These are phyloP conservation scores for Callosobruchus maculatus DNA, from an alignment of 2,888 invertebrate genomes.

Conservation along the genomic window DNA sequence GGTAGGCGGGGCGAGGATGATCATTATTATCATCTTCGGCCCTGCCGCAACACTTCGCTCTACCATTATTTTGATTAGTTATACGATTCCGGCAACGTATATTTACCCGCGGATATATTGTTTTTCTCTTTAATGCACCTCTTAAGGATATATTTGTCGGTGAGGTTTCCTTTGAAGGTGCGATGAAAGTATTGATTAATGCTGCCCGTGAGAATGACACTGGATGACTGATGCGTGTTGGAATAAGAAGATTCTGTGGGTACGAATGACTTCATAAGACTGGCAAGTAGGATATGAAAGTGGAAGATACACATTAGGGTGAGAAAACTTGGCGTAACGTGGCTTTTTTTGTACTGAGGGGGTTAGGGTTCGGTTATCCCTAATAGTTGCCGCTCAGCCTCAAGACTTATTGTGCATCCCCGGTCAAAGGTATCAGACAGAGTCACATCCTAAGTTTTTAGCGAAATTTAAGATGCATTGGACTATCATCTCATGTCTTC, in stretches of 20 bases:
- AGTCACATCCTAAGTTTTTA: too few relatives aligned
- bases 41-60: not conserved
- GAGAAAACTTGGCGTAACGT: too few relatives aligned
- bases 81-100: not conserved
- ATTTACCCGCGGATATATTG: not conserved
- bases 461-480: too few relatives aligned
- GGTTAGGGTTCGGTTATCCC: too few relatives aligned
- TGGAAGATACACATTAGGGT: too few relatives aligned
- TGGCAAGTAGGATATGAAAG: too few relatives aligned
- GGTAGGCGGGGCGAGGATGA: not conserved
- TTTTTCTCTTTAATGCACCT: not conserved
- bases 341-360: too few relatives aligned
- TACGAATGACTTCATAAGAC: not conserved
- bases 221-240: not conserved
- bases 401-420: too few relatives aligned
- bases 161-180: not conserved
- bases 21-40: not conserved
- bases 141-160: not conserved
- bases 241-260: not conserved
- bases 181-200: not conserved
- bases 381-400: too few relatives aligned
- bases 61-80: not conserved
- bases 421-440: too few relatives aligned
- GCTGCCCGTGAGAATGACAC: not conserved
- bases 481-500: too few relatives aligned